Evolutionary conservation across 2,888 invertebrate species (phyloP), one percentile per base, ranked within the genome.

Genomic region (Drosophila mettleri): DNA sequence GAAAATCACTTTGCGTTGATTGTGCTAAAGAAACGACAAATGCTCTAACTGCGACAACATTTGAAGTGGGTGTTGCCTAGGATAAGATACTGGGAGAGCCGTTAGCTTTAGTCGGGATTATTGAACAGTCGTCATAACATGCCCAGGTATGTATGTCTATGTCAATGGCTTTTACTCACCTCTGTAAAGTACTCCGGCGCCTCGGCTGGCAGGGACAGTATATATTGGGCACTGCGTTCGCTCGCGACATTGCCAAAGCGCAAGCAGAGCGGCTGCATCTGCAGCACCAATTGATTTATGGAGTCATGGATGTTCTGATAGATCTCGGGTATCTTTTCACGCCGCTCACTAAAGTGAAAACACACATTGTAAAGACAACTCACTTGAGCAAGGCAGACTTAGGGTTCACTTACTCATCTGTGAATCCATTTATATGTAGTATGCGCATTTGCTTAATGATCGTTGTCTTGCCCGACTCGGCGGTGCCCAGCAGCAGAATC

Each of bases 401-500:
- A 8, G 20, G 24, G 18, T 41, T 0, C 34, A 93, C 93, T 93
- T 93, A 96, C 96, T 94, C 94, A 16, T 94, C 93, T 16, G 95
- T 94, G 82, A 96, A 97, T 54, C 96, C 97, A 88, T 96, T 95
- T 6, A 96, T 95, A 87, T 97, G 96, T 41, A 97, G 92, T 80
- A 97, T 97, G 91, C 95, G 95, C 97, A 97, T 97, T 92, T 97
- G 97, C 88, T 97, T 97, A 24, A 97, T 95, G 16, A 97, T 95
- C 0, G 97, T 97, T 0, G 97, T 97, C 91, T 97, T 97, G 0
- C 97, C 97, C 10, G 96, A 96, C 88, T 97, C 97, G 0, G 96
- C 96, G 0, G 96, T 95, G 1, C 95, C 95, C 4, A 95, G 90
- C 0, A 95, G 89, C 39, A 95, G 90, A 10, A 95, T 91, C 91